Evolutionary conservation across 2,113 vertebrate species (phyloP).

Genomic region (Salvator merianae): DNA sequence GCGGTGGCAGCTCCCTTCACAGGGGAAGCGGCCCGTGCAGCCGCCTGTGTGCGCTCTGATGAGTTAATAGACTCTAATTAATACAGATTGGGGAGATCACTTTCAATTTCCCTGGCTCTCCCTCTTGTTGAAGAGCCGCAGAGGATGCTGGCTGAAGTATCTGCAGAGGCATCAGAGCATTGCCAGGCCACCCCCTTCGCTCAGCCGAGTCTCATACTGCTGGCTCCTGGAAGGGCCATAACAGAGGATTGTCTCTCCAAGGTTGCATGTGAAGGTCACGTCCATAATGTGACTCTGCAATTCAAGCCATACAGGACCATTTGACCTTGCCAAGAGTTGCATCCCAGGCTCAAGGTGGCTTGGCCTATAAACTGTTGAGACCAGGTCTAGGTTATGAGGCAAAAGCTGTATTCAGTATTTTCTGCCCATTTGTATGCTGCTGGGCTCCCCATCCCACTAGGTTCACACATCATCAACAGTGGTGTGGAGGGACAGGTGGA

Average conservation of each 20-base stretch:
- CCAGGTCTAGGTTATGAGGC: not conserved
- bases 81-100: slow-evolving; percentile 65
- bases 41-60: slow-evolving; percentile 33
- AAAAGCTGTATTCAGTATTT: not conserved
- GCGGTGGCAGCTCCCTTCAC: slow-evolving; percentile 36
- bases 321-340: not conserved
- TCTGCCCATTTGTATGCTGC: not conserved
- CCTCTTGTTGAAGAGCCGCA: slow-evolving; percentile 42
- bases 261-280: not conserved
- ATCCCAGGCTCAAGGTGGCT: no score
- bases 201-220: not conserved
- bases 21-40: slow-evolving; percentile 36
- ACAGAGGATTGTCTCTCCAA: not conserved
- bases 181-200: not conserved
- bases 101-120: slow-evolving; percentile 55
- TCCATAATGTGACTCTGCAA: not conserved
- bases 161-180: not conserved
- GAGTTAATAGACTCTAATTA: slow-evolving; percentile 70
- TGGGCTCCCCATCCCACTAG: not conserved
- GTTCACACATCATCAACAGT: not conserved
- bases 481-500: not conserved
- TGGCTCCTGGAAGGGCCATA: not conserved
- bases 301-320: not conserved
- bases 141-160: slow-evolving; percentile 25
- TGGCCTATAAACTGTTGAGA: not conserved